Evolutionary conservation across 1,140 invertebrate species (phyloP).

Genomic region (Lepeophtheirus salmonis): DNA sequence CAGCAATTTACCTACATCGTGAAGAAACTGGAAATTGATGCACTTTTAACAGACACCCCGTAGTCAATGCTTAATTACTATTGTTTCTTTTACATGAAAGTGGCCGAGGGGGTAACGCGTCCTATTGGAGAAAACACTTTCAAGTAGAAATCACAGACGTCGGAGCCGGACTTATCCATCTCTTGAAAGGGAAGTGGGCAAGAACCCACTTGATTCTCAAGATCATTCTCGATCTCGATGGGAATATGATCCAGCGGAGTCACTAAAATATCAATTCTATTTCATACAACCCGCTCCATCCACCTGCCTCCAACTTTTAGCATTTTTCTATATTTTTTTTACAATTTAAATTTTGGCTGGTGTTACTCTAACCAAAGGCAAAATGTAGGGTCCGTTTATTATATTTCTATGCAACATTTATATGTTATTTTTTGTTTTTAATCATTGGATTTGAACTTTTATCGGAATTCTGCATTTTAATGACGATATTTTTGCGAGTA

Average conservation of each 20-base stretch:
- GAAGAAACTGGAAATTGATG: slow-evolving; percentile 97
- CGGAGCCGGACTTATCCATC: slow-evolving; percentile 97
- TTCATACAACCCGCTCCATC: too few species aligned
- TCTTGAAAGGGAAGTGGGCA: slow-evolving; percentile 84
- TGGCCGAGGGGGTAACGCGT: slow-evolving; percentile 86
- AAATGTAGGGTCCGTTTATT: too few species aligned
- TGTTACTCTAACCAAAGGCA: too few species aligned
- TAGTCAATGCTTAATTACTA: slow-evolving; percentile 99
- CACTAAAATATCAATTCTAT: slow-evolving; percentile 73
- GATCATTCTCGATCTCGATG: slow-evolving; percentile 86
- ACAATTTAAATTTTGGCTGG: too few species aligned
- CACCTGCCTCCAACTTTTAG: too few species aligned
- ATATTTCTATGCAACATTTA: too few species aligned
- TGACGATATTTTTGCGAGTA: too few species aligned
- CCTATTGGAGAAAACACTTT: slow-evolving; percentile 62
- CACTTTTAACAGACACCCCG: slow-evolving; percentile 97
- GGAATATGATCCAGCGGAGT: slow-evolving; percentile 73
- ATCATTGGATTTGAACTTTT: too few species aligned
- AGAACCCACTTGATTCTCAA: slow-evolving; percentile 85
- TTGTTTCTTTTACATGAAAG: slow-evolving; percentile 87
- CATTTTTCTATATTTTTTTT: too few species aligned
- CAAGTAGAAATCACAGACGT: slow-evolving; percentile 83
- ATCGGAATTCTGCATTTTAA: too few species aligned
- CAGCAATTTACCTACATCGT: too few species aligned
- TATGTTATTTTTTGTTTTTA: too few species aligned